A percentile compares a stretch with the other conserved stretches of the same genome.
Conservation (phyloP, 2,113 vertebrate species). For the Brienomyrus brachyistius region DNA sequence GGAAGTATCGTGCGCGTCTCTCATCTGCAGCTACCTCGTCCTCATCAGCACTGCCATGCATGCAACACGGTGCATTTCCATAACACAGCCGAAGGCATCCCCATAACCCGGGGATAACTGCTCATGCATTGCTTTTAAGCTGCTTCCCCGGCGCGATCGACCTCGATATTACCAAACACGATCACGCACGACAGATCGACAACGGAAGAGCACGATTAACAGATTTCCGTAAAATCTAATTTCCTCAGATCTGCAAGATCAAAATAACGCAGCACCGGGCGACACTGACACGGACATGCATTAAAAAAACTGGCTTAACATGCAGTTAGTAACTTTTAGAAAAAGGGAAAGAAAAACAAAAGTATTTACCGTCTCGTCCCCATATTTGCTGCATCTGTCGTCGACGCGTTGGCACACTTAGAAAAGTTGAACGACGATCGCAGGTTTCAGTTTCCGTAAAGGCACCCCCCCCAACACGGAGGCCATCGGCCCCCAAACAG, state of each 20-base stretch:
- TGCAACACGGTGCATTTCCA: constrained; percentile 15
- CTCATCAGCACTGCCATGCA: neutral
- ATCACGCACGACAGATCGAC: neutral
- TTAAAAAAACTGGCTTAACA: neutral
- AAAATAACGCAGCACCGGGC: neutral
- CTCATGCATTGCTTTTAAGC: neutral
- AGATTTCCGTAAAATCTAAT: neutral
- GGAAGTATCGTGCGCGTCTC: constrained; percentile 33
- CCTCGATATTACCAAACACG: neutral
- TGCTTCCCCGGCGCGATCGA: neutral
- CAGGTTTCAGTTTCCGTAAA: constrained; percentile 11
- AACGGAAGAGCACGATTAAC: neutral
- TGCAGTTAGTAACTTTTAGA: constrained; percentile 32
- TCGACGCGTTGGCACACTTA: constrained; percentile 32
- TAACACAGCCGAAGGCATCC: neutral
- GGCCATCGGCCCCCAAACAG: neutral
- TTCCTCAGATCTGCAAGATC: neutral
- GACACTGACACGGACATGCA: neutral
- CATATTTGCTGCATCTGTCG: constrained; percentile 35
- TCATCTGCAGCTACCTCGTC: constrained; percentile 11
- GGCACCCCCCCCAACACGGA: neutral
- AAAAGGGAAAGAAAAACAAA: constrained; percentile 21
- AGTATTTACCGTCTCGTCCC: neutral
- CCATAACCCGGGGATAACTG: neutral
- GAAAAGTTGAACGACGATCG: constrained; percentile 44